phyloP scores from a whole-genome alignment of 1,140 invertebrate genomes.

The Drosophila persimilis region DNA sequence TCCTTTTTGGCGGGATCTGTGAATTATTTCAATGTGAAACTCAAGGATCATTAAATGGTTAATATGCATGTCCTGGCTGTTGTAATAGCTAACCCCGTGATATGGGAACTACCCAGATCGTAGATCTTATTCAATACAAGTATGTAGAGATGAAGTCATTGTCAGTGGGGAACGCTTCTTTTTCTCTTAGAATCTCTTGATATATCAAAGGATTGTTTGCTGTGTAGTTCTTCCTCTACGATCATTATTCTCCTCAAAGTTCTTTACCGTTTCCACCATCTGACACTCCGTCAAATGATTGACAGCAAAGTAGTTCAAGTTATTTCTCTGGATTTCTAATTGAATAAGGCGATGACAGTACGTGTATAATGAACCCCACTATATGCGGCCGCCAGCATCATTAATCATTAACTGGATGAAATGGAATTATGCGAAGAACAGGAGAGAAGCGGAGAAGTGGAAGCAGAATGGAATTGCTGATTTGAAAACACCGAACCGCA shows the following conservation, averaged over 20 bases:
- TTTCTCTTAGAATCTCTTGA: too few species aligned
- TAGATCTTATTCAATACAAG: not conserved
- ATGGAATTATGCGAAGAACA: constrained; percentile 18
- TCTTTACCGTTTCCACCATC: not conserved
- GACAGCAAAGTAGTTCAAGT: constrained; percentile 33
- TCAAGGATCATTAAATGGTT: constrained; percentile 27
- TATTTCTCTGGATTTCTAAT: constrained; percentile 42
- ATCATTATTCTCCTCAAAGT: too few species aligned
- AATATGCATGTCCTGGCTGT: constrained; percentile 7
- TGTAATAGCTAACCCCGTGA: not conserved
- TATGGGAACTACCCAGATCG: not conserved
- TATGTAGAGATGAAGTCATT: not conserved
- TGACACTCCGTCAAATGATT: constrained; percentile 26
- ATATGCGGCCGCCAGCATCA: constrained; percentile 33
- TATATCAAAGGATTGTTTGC: too few species aligned
- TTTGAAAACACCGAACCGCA: constrained; percentile 48
- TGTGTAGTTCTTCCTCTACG: too few species aligned
- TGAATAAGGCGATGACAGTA: constrained; percentile 63
- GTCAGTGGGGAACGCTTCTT: too few species aligned
- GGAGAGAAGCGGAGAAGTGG: too few species aligned
- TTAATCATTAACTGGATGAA: constrained; percentile 62
- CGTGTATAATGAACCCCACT: constrained; percentile 53
- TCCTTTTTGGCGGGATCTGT: constrained; percentile 26
- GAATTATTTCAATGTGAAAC: constrained; percentile 13
- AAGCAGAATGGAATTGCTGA: constrained; percentile 45